phyloP scores from a whole-genome alignment of 2,113 vertebrate species.

The Erpornis zantholeuca region DNA sequence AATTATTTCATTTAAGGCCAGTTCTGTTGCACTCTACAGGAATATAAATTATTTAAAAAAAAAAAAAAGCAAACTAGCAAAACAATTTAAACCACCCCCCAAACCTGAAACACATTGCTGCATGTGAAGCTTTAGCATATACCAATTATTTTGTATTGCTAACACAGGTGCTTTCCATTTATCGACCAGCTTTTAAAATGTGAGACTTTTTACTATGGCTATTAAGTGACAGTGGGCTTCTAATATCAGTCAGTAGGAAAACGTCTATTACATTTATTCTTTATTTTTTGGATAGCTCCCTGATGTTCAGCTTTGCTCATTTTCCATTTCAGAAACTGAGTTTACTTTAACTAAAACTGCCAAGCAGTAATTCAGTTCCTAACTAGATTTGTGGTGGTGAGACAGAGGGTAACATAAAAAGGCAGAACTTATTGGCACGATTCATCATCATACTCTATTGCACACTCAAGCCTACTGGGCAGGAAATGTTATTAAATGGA shows the following conservation, averaged over 20 bases:
- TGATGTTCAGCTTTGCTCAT: neutral
- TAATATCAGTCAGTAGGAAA: neutral
- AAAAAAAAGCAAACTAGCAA: neutral
- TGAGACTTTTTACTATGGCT: neutral
- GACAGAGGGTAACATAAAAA: slow-evolving; percentile 18
- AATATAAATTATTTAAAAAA: neutral
- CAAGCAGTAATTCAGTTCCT: slow-evolving; percentile 36
- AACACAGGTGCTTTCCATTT: neutral
- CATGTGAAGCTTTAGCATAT: neutral
- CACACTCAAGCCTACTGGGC: neutral
- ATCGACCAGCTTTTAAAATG: neutral
- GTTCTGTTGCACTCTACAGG: neutral
- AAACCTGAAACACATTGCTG: neutral
- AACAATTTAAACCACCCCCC: rapidly evolving
- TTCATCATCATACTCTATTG: slow-evolving; percentile 16
- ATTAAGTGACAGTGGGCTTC: neutral
- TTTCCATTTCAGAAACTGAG: neutral
- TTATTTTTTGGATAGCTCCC: neutral
- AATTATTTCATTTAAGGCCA: neutral
- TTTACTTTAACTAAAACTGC: slow-evolving; percentile 12
- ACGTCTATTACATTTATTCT: rapidly evolving
- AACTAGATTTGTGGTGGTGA: slow-evolving; percentile 25
- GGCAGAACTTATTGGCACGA: neutral
- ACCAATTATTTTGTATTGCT: neutral
- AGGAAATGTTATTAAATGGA: slow-evolving; percentile 25